Base-by-base conservation (phyloP, 2,888 invertebrate species). In the Capitulum mitella region DNA sequence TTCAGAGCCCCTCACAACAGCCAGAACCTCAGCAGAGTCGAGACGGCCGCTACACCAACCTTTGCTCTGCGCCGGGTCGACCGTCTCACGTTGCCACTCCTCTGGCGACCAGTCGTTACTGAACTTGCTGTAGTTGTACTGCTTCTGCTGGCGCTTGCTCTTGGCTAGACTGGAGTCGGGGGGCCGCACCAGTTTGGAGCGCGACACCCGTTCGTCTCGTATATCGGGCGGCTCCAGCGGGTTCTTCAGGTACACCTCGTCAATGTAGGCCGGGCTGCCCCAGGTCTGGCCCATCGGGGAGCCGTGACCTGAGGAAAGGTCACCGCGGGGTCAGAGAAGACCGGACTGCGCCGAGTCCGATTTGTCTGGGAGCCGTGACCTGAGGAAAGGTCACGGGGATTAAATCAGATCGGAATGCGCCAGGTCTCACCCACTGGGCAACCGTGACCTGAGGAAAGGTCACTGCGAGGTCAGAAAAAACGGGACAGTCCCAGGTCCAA, bases 201-300 rank as follows among this genome's bases (percentile, higher is more conserved):
- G 32, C 1, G 61, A n/a, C 32, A 61, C 61, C 16, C 61, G 61
- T 34, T 32, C 61, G 61, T 34, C 34, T n/a, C 34, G 61, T 3
- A 40, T 8, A 46, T 91, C 91, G 0, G 90, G 90, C 0, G 91
- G 91, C 82, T 90, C 90, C 91, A 92, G 91, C 29, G 92, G 92
- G 85, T 92, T 92, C 78, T 90, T 87, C 79, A 93, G 85, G 84
- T 92, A 93, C 83, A 92, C 90, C 85, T 92, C 91, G 84, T 94
- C 94, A 81, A 95, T 93, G 80, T 87, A 89, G 1, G 90, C 89
- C 0, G 94, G 93, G 83, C 91, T 91, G 1, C 95, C 95, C 95
- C 95, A 96, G 12, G 92, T 91, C 82, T 92, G 91, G 1, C 92
- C 92, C 0, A 91, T 90, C 22, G 87, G 82, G 22, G 91, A 90